These are phyloP conservation scores for Oryzaephilus surinamensis DNA, from an alignment of 1,140 invertebrate species.

Conservation along the genomic window DNA sequence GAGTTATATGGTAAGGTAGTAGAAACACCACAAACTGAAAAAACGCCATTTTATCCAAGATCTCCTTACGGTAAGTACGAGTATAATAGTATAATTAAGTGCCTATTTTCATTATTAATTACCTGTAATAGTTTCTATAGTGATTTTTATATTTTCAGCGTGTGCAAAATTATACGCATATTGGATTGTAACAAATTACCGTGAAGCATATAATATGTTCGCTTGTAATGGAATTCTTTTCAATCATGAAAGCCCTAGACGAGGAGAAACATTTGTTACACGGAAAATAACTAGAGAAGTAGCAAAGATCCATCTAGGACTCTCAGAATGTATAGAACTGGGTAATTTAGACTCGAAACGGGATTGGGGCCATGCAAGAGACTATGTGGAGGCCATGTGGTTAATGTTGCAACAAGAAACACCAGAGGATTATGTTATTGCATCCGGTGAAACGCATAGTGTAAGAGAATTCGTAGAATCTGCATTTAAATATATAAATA, in stretches of 20 bases:
- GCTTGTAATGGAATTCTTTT: slow-evolving; percentile 98
- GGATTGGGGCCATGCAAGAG: slow-evolving; percentile 99
- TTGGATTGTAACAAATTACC: slow-evolving; percentile 97
- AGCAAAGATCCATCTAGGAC: slow-evolving; percentile 87
- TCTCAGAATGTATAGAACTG: slow-evolving; percentile 79
- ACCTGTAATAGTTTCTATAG: background rate
- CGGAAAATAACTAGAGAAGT: slow-evolving; percentile 96
- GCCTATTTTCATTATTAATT: background rate
- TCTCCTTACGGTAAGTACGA: slow-evolving; percentile 96
- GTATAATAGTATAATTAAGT: too few species aligned
- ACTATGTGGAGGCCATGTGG: slow-evolving; percentile 99
- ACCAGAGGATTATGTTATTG: slow-evolving; percentile 95
- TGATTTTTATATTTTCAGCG: slow-evolving; percentile 48
- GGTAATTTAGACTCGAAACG: slow-evolving; percentile 93
- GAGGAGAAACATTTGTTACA: slow-evolving; percentile 98
- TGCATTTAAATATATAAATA: slow-evolving; percentile 72
- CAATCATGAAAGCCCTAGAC: slow-evolving; percentile 96
- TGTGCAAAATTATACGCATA: slow-evolving; percentile 98
- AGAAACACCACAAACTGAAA: slow-evolving; percentile 95
- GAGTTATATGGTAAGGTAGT: slow-evolving; percentile 97
- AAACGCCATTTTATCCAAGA: slow-evolving; percentile 96
- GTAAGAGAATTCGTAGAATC: slow-evolving; percentile 94
- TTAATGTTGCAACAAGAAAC: slow-evolving; percentile 91
- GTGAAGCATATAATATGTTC: slow-evolving; percentile 96
- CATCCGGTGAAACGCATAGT: slow-evolving; percentile 90